Evolutionary conservation across 1,140 invertebrate species (phyloP).

Genomic region (Leptonema lineaticorne): DNA sequence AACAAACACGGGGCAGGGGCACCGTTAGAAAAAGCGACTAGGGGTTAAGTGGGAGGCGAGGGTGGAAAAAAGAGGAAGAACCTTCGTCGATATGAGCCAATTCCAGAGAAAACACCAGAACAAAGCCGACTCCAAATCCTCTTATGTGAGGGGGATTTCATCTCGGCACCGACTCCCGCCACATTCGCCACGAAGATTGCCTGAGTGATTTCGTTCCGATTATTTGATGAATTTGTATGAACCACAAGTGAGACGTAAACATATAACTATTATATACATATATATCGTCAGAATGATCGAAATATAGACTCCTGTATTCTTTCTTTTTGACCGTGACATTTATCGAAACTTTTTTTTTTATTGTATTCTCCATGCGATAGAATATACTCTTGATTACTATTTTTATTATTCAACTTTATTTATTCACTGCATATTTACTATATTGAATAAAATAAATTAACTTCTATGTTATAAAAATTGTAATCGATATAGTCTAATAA

Average conservation of each 20-base stretch:
- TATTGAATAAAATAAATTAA: no score
- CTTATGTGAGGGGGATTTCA: slow-evolving; percentile 15
- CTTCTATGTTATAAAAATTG: no score
- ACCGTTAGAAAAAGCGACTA: no score
- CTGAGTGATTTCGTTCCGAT: slow-evolving; percentile 13
- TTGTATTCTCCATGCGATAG: no score
- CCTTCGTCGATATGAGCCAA: slow-evolving; percentile 16
- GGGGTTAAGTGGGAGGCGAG: no score
- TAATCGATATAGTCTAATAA: no score
- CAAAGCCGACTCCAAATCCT: slow-evolving; percentile 20
- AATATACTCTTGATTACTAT: no score
- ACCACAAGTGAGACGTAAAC: not conserved
- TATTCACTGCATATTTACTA: no score
- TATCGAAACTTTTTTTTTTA: no score
- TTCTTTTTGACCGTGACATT: not conserved
- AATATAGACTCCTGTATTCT: not conserved
- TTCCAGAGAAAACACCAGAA: slow-evolving; percentile 22
- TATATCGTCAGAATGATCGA: not conserved
- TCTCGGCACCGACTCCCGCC: not conserved
- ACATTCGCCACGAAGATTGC: not conserved
- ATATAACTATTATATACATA: not conserved
- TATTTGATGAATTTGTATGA: slow-evolving; percentile 17
- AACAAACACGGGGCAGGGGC: not conserved
- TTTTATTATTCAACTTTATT: no score
- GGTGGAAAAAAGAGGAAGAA: not conserved